Evolutionary conservation across 2,888 invertebrate genomes (phyloP).

Genomic region (Dastarcus helophoroides): DNA sequence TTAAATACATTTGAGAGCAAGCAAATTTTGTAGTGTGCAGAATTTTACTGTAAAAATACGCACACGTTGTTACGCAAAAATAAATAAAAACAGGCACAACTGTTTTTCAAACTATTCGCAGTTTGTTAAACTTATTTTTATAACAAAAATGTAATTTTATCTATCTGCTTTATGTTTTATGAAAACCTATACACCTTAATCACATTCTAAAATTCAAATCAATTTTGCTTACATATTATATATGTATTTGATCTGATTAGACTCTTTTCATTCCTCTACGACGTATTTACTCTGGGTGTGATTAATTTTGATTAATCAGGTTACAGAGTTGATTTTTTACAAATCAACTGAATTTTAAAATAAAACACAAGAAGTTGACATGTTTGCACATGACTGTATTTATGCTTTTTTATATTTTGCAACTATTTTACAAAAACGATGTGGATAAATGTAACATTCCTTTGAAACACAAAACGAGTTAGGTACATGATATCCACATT

Average conservation of each 20-base stretch:
- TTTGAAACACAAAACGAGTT: constrained; percentile 24
- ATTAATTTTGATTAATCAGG: no score
- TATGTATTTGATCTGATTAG: no score
- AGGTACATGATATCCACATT: constrained; percentile 31
- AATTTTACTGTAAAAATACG: constrained; percentile 13
- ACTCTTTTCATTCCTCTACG: no score
- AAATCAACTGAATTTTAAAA: no score
- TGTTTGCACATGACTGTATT: constrained; percentile 36
- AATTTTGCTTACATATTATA: no score
- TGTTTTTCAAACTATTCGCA: constrained; percentile 12
- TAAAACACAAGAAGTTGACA: constrained; percentile 19
- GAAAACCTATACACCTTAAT: no score
- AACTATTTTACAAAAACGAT: constrained; percentile 24
- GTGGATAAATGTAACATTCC: constrained; percentile 27
- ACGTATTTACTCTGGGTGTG: no score
- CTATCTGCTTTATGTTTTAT: no score
- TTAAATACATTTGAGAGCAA: neutral
- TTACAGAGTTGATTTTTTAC: no score
- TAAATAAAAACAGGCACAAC: constrained; percentile 21
- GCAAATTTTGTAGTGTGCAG: neutral
- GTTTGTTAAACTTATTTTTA: neutral
- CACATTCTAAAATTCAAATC: no score
- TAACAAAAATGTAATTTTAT: no score
- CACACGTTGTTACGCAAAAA: constrained; percentile 22
- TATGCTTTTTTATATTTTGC: constrained; percentile 37